Conservation (phyloP, 2,113 vertebrate species). For the Chitala chitala region DNA sequence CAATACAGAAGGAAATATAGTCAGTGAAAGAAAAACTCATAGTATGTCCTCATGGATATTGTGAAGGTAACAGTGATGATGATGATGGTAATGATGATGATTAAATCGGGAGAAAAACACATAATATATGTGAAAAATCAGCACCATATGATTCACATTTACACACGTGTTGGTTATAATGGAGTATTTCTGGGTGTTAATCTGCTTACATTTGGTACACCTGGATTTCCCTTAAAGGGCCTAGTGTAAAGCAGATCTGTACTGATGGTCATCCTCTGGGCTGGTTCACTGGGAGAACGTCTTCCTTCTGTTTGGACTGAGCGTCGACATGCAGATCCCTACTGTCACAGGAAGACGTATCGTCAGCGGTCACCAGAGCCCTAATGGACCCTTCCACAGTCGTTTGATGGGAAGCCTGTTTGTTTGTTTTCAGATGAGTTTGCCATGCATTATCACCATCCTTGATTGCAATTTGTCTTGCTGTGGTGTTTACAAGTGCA, state of each 20-base stretch:
- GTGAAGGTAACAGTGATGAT: no score
- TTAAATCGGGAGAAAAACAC: no score
- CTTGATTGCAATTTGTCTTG: conserved; percentile 52
- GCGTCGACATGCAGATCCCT: not conserved
- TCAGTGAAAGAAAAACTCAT: no score
- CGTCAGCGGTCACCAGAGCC: not conserved
- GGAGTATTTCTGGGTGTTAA: no score
- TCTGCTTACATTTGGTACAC: no score
- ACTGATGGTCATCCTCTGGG: not conserved
- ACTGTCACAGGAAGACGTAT: not conserved
- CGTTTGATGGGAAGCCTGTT: conserved; percentile 11
- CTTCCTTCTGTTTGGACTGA: not conserved
- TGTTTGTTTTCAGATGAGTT: conserved; percentile 37
- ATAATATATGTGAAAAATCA: no score
- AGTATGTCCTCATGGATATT: no score
- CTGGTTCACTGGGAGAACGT: not conserved
- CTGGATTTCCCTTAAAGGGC: no score
- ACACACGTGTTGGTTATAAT: no score
- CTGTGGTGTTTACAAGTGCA: conserved; percentile 45
- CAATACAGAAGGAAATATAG: no score
- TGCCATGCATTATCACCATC: conserved; percentile 35
- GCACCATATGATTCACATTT: no score
- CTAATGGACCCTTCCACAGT: not conserved
- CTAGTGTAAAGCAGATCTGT: not conserved
- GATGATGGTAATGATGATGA: no score